These are phyloP conservation scores for Colossoma macropomum DNA, from an alignment of 2,113 vertebrate species.

Conservation along the genomic window DNA sequence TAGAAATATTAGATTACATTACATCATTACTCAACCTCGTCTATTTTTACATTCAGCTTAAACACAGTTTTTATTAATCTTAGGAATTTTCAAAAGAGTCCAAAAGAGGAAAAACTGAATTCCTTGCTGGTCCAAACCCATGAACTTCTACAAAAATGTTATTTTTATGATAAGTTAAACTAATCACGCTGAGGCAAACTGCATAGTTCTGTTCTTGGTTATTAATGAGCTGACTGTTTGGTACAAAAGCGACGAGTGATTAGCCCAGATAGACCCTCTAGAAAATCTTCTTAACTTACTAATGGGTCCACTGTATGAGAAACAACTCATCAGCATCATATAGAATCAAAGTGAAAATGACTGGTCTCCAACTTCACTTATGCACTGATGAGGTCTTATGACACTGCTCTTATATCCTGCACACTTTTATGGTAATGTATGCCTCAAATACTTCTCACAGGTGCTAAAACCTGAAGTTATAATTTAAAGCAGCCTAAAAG, in stretches of 20 bases:
- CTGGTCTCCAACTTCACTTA: too few species aligned
- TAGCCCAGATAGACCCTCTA: conserved; percentile 14
- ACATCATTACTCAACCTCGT: conserved; percentile 70
- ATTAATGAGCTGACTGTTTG: conserved; percentile 23
- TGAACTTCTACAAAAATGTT: not conserved
- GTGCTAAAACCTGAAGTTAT: too few species aligned
- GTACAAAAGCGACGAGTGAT: not conserved
- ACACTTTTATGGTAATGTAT: too few species aligned
- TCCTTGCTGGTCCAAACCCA: not conserved
- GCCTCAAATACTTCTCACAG: too few species aligned
- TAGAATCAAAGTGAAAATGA: too few species aligned
- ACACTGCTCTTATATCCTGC: too few species aligned
- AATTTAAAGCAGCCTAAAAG: too few species aligned
- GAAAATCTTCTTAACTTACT: conserved; percentile 3
- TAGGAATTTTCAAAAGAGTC: conserved; percentile 71
- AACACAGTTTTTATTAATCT: conserved; percentile 67
- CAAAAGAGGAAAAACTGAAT: conserved; percentile 60
- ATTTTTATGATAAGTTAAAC: not conserved
- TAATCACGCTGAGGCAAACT: not conserved
- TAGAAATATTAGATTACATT: conserved; percentile 71
- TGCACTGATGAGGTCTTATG: too few species aligned
- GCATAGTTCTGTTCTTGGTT: conserved; percentile 2
- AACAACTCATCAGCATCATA: not conserved
- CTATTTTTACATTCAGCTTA: conserved; percentile 72
- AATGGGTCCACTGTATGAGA: not conserved